A percentile compares a stretch with the other conserved stretches of the same genome.
These are phyloP conservation scores for Carpatolechia fugitivella DNA, from an alignment of 2,888 invertebrate species.

Conservation along the genomic window DNA sequence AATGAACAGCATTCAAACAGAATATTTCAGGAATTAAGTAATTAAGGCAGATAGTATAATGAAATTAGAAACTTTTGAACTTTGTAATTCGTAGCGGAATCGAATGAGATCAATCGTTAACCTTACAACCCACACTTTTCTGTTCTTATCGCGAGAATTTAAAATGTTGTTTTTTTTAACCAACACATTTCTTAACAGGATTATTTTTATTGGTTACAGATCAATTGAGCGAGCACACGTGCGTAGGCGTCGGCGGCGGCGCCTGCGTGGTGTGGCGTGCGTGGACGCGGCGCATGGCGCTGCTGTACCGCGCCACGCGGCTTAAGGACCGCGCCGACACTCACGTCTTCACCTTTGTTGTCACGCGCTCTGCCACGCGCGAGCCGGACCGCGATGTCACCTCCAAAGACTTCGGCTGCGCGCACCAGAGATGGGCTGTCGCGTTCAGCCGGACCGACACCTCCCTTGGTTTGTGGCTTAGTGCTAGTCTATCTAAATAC, in stretches of 20 bases:
- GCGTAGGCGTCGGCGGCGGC: constrained; percentile 30
- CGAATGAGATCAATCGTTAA: too few species aligned
- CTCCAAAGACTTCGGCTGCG: constrained; percentile 89
- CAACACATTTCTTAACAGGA: too few species aligned
- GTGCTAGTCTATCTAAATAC: not conserved
- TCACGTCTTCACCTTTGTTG: constrained; percentile 90
- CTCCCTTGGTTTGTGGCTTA: constrained; percentile 71
- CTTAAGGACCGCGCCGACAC: constrained; percentile 90
- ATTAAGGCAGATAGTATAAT: too few species aligned
- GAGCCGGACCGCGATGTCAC: constrained; percentile 89
- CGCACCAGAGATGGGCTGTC: constrained; percentile 90
- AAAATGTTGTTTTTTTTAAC: too few species aligned
- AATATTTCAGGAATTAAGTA: too few species aligned
- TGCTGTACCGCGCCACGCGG: constrained; percentile 89
- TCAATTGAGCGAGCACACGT: not conserved
- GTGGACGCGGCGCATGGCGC: constrained; percentile 83
- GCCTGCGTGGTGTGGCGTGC: constrained; percentile 70
- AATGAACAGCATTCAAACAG: too few species aligned
- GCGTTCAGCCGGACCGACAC: constrained; percentile 88
- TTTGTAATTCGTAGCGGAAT: too few species aligned
- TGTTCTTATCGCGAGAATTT: too few species aligned
- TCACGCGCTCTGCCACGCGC: constrained; percentile 87
- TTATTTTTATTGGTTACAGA: constrained; percentile 5
- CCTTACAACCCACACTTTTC: too few species aligned
- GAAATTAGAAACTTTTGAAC: too few species aligned